Evolutionary conservation across 2,113 vertebrate genomes (phyloP), one percentile per base, ranked within the genome.

Genomic region (Semnopithecus entellus): DNA sequence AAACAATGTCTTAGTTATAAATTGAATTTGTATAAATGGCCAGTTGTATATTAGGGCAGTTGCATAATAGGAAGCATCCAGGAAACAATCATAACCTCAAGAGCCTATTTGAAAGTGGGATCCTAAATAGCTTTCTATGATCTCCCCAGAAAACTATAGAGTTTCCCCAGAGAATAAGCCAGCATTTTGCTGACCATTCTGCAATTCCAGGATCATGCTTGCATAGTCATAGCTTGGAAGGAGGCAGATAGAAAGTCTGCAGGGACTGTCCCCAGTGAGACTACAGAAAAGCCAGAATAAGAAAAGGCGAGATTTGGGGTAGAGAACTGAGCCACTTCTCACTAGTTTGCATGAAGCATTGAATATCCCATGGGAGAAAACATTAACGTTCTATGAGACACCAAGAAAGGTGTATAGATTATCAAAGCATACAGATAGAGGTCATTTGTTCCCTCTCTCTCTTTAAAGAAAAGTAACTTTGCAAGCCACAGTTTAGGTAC

Each of bases 401-500:
- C 84, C 66, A 50, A 17, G 76, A 82, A 91, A 75, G 8, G 0
- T 52, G 3, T 68, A 12, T 80, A 9, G 23, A 57, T 75, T 40
- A 72, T 82, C 68, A 66, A 32, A 48, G 55, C 5, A 40, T 27
- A 23, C 14, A 52, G 38, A 9, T 30, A 30, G 40, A 86, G 35
- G 18, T 38, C 32, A 50, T 52, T 88, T 86, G 27, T 86, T 55
- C 32, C 52, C 52, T 38, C 38, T 52, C 18, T 88, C 43, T 17
- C 27, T 88, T 97, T 73, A 96, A 92, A 84, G 14, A 55, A 82
- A 82, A 25, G 50, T 48, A 68, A 75, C 59, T 85, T 82, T 32
- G 1, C 38, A 83, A 68, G 43, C 43, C 22, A 23, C 12, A 17
- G 32, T 92, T 87, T 84, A 57, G 61, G 87, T 80, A 57, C 14